A percentile compares a stretch with the other conserved stretches of the same genome.
These are phyloP conservation scores for Sphaeridia pumilis DNA, from an alignment of 2,888 invertebrate species.

Conservation along the genomic window DNA sequence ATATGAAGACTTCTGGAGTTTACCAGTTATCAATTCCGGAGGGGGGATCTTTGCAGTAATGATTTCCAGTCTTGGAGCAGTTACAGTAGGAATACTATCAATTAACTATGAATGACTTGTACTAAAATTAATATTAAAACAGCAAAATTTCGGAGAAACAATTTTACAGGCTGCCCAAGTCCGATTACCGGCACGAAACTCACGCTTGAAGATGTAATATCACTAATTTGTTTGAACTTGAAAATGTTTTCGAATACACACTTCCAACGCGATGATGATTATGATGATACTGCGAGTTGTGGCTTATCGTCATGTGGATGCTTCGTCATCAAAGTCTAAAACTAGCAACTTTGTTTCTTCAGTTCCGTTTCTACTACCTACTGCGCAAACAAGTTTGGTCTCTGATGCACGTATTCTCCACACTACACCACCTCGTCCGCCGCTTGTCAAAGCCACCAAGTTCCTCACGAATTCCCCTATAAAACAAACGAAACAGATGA, in stretches of 20 bases:
- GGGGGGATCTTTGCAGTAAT: too few species aligned
- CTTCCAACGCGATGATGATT: neutral
- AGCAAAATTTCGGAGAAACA: too few species aligned
- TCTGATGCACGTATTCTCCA: constrained; percentile 95
- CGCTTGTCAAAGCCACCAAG: constrained; percentile 82
- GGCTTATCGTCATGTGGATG: constrained; percentile 1
- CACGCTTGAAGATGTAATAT: constrained; percentile 7
- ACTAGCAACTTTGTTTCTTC: constrained; percentile 98
- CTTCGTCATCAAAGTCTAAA: constrained; percentile 82
- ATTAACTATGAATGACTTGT: too few species aligned
- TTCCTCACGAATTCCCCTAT: constrained; percentile 83
- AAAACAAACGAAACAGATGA: constrained; percentile 16
- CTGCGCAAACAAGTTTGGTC: constrained; percentile 95
- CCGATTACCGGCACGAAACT: too few species aligned
- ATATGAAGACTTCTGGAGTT: too few species aligned
- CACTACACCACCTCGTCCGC: constrained; percentile 95
- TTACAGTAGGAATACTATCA: too few species aligned
- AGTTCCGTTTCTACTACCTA: constrained; percentile 95
- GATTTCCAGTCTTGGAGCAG: too few species aligned
- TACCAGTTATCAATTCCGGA: too few species aligned
- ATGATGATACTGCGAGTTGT: neutral
- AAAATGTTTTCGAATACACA: neutral
- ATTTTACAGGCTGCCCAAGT: too few species aligned
- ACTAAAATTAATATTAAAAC: too few species aligned
- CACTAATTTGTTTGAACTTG: constrained; percentile 9